Evolutionary conservation across 2,797 vertebrate species (phyloP).

Genomic region (Alectoris magna): DNA sequence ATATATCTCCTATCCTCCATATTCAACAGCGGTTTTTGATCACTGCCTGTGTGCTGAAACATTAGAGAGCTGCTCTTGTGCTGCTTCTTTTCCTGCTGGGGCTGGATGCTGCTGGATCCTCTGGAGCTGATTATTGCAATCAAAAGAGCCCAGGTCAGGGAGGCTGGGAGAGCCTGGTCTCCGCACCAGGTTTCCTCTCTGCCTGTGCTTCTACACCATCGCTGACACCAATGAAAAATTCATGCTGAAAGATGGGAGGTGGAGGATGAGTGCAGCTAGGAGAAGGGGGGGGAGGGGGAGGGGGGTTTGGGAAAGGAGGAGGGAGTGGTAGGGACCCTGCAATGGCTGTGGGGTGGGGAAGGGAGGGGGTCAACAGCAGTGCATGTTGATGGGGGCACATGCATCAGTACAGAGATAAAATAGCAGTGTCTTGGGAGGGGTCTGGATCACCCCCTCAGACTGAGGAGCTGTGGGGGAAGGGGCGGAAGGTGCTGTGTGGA

Average conservation of each 20-base stretch:
- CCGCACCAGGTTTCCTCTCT: background rate
- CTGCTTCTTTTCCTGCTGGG: background rate
- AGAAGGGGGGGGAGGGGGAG: background rate
- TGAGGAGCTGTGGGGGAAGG: background rate
- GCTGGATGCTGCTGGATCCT: background rate
- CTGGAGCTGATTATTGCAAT: background rate
- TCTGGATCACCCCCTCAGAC: background rate
- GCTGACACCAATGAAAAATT: constrained; percentile 7
- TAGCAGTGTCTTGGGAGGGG: background rate
- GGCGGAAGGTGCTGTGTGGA: background rate
- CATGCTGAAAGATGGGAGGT: background rate
- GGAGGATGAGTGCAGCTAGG: background rate
- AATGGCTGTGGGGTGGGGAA: rapidly evolving
- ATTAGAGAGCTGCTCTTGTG: background rate
- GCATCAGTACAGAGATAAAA: background rate
- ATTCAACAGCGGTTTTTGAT: constrained; percentile 48
- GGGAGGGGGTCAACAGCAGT: background rate
- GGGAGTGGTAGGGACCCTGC: rapidly evolving
- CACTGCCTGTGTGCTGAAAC: background rate
- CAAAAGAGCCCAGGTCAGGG: background rate
- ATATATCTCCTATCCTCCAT: background rate
- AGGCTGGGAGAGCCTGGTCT: background rate
- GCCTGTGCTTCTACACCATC: background rate
- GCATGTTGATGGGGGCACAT: background rate
- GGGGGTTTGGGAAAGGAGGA: background rate